Percentiles rank a stretch among this genome's conserved stretches.
Conservation (phyloP, 2,888 invertebrate species). For the Corbicula japonica region DNA sequence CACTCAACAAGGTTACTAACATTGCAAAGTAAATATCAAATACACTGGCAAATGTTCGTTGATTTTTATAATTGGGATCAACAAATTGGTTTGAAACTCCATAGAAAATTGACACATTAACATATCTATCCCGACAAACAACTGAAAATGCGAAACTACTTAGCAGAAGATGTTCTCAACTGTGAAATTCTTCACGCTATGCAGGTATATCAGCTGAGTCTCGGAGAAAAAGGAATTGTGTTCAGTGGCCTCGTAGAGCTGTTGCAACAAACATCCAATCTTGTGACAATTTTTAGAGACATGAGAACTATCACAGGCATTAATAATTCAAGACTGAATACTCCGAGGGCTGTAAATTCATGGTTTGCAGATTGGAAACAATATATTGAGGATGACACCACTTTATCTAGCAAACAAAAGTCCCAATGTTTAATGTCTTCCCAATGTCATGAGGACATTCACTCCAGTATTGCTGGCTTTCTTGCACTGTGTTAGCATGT, state of each 20-base stretch:
- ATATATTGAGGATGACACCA: not conserved
- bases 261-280: not conserved
- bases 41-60: constrained; percentile 54
- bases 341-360: not conserved
- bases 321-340: constrained; percentile 2
- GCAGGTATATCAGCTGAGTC: not conserved
- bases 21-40: constrained; percentile 5
- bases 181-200: constrained; percentile 46
- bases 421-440: not conserved
- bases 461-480: constrained; percentile 45
- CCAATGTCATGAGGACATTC: constrained; percentile 45
- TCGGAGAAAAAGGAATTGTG: constrained; percentile 17
- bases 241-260: constrained; percentile 15
- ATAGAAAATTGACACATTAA: constrained; percentile 43
- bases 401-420: not conserved
- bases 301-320: constrained; percentile 6
- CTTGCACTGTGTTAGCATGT: constrained; percentile 8
- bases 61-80: constrained; percentile 53
- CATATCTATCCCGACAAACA: constrained; percentile 42
- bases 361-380: constrained; percentile 15
- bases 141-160: constrained; percentile 46
- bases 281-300: constrained; percentile 8
- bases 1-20: constrained; percentile 32
- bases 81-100: constrained; percentile 34
- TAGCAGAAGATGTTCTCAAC: too few species aligned